Percentiles rank a stretch among this genome's conserved stretches.
These are phyloP conservation scores for Drosophila eugracilis DNA, from an alignment of 1,140 invertebrate genomes.

Conservation along the genomic window DNA sequence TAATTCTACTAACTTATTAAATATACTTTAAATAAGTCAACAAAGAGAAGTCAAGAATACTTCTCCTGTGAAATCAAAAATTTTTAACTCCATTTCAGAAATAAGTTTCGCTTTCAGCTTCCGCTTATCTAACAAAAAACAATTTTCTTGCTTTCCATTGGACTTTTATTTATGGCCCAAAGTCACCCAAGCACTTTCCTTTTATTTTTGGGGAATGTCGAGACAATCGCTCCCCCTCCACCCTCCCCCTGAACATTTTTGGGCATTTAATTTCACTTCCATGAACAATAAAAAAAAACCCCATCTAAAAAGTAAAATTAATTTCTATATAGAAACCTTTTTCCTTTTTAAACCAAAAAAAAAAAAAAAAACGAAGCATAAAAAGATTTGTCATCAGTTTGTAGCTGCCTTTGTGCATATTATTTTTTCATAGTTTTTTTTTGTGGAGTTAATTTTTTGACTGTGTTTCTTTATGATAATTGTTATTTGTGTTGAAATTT, in stretches of 20 bases:
- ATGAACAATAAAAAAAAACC: slow-evolving; percentile 32
- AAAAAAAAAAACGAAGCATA: slow-evolving; percentile 4
- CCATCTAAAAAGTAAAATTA: slow-evolving; percentile 53
- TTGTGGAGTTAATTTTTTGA: slow-evolving; percentile 7
- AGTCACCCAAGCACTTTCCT: slow-evolving; percentile 40
- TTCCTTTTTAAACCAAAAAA: slow-evolving; percentile 9
- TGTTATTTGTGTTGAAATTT: slow-evolving; percentile 26
- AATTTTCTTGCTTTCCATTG: slow-evolving; percentile 12
- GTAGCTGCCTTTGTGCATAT: slow-evolving; percentile 3
- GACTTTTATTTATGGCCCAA: slow-evolving; percentile 16
- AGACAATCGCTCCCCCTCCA: slow-evolving; percentile 2
- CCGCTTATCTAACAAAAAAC: slow-evolving; percentile 3
- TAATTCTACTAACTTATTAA: too few relatives aligned
- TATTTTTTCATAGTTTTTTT: slow-evolving; percentile 20
- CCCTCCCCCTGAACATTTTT: slow-evolving; percentile 30
- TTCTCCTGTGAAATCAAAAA: not conserved
- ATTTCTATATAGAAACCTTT: slow-evolving; percentile 50
- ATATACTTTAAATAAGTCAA: too few relatives aligned
- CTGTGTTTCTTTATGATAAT: slow-evolving; percentile 29
- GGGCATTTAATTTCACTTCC: slow-evolving; percentile 62
- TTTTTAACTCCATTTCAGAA: not conserved
- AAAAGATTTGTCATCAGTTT: slow-evolving; percentile 35
- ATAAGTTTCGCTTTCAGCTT: slow-evolving; percentile 1
- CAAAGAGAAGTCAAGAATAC: too few relatives aligned
- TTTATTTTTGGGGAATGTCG: slow-evolving; percentile 31